phyloP scores from a whole-genome alignment of 1,140 invertebrate species.

The Centruroides sculpturatus region DNA sequence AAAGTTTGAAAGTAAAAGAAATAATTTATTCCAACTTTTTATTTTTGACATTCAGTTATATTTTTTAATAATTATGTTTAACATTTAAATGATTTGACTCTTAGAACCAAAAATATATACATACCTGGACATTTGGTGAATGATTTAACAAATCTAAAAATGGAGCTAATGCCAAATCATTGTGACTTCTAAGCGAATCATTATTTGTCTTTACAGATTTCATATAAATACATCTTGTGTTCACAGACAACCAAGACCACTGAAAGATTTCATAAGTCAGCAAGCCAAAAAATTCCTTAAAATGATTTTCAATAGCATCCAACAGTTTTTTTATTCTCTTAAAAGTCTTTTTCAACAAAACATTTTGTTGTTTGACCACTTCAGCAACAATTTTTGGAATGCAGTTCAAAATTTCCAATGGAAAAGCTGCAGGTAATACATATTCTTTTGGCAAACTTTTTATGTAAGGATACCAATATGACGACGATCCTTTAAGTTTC shows the following conservation, averaged over 20 bases:
- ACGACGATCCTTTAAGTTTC: conserved; percentile 19
- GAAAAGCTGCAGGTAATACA: conserved; percentile 27
- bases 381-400: conserved; percentile 34
- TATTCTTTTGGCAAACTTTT: conserved; percentile 39
- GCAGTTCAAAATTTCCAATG: conserved; percentile 16
- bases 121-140: conserved; percentile 23
- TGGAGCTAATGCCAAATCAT: conserved; percentile 52
- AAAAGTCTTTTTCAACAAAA: conserved; percentile 2
- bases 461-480: conserved; percentile 37
- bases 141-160: conserved; percentile 69
- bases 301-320: conserved; percentile 5
- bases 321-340: conserved; percentile 2
- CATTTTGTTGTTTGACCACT: conserved; percentile 23
- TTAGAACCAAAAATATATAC: neutral
- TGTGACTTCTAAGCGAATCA: conserved; percentile 24
- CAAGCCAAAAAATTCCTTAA: conserved; percentile 5
- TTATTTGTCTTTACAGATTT: conserved; percentile 7
- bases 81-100: no score
- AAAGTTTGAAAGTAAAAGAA: no score
- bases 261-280: conserved; percentile 19
- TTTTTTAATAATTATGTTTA: no score
- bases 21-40: no score
- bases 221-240: conserved; percentile 51
- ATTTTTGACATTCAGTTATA: no score
- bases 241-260: conserved; percentile 54